Evolutionary conservation across 2,797 vertebrate genomes (phyloP).

Genomic region (Sphenodon punctatus): DNA sequence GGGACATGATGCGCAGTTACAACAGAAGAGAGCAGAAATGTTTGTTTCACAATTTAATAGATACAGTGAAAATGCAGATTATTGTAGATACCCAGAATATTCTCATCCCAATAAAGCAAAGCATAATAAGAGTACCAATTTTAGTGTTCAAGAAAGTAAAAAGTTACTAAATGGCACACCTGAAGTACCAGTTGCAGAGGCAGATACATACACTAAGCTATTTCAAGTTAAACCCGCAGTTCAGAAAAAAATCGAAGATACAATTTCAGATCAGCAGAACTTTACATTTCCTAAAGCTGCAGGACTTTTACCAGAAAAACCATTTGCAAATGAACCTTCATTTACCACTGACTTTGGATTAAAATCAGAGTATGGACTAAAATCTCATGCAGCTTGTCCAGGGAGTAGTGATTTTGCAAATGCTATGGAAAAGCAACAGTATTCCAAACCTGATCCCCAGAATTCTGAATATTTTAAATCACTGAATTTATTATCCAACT

Average conservation of each 20-base stretch:
- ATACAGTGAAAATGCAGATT: conserved; percentile 68
- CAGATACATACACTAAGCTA: conserved; percentile 74
- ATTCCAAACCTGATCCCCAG: conserved; percentile 70
- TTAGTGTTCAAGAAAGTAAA: conserved; percentile 78
- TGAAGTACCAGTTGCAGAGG: conserved; percentile 74
- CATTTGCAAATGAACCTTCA: conserved; percentile 76
- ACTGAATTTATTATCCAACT: conserved; percentile 65
- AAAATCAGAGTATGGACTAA: conserved; percentile 76
- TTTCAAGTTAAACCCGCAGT: conserved; percentile 77
- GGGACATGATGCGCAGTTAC: conserved; percentile 69
- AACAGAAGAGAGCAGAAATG: conserved; percentile 69
- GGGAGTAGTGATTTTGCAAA: conserved; percentile 70
- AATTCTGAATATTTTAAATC: conserved; percentile 78
- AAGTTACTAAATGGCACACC: conserved; percentile 78
- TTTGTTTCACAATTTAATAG: conserved; percentile 72
- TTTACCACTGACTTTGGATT: conserved; percentile 75
- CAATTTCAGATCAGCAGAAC: conserved; percentile 77
- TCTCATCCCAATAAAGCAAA: conserved; percentile 71
- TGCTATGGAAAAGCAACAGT: conserved; percentile 75
- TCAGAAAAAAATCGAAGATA: conserved; percentile 79
- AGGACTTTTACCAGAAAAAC: conserved; percentile 72
- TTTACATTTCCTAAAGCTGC: conserved; percentile 71
- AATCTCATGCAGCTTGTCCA: conserved; percentile 69
- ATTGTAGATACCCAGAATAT: conserved; percentile 74
- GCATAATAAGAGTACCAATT: conserved; percentile 70